phyloP scores from a whole-genome alignment of 2,797 vertebrate species.

The Rhinella marina region DNA sequence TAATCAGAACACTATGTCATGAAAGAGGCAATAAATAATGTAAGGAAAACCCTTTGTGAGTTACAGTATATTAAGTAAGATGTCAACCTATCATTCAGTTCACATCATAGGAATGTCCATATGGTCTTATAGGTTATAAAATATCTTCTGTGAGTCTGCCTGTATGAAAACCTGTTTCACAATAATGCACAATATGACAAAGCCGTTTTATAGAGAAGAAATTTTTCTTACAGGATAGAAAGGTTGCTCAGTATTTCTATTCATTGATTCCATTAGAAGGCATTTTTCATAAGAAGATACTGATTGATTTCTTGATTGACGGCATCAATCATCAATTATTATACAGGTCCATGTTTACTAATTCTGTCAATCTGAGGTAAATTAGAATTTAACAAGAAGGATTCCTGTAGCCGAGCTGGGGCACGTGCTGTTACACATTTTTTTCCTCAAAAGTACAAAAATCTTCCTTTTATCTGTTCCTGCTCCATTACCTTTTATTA shows the following conservation, averaged over 20 bases:
- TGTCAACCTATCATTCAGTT: constrained; percentile 7
- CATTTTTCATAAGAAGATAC: background rate
- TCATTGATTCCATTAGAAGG: background rate
- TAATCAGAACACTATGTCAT: background rate
- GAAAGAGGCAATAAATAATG: constrained; percentile 23
- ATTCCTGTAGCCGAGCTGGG: background rate
- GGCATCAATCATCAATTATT: background rate
- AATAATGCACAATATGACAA: background rate
- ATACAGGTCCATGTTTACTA: background rate
- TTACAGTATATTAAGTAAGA: constrained; percentile 8
- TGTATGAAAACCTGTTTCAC: background rate
- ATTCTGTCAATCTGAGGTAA: background rate
- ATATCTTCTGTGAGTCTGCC: background rate
- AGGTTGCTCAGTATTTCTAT: background rate
- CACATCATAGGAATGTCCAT: background rate
- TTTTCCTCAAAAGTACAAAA: too few species aligned
- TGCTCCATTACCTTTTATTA: too few species aligned
- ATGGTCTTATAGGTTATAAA: background rate
- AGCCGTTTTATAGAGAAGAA: background rate
- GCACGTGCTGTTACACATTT: too few species aligned
- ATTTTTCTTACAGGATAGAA: background rate
- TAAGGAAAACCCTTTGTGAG: background rate
- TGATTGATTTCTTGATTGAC: background rate
- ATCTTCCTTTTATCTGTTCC: too few species aligned
- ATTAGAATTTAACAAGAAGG: background rate